Base-by-base conservation (phyloP, 1,140 invertebrate species). In the Drosophila biarmipes region DNA sequence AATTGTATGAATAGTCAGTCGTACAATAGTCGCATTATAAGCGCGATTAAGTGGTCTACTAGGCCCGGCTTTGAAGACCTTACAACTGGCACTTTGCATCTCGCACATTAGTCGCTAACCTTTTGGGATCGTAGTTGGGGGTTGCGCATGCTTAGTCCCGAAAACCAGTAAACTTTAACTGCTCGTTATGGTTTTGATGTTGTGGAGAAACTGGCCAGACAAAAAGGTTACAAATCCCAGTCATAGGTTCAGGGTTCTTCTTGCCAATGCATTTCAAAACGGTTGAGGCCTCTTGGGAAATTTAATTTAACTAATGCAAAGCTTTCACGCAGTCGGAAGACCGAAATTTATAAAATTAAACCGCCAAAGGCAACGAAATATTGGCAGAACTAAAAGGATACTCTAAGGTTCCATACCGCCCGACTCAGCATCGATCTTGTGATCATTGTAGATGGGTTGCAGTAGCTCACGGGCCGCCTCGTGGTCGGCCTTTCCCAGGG, bases 401-500 rank as follows among this genome's bases (percentile, higher is more conserved):
- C 1, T 34, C 31, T 64, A 80, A 8, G 40, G n/a, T 21, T 73
- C 43, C 24, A 68, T 55, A 2, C 21, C 42, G 4, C 73, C 67
- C 10, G 57, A 43, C 45, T 85, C 66, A 0, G 76, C 61, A 54
- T 85, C 66, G 19, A 85, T 80, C 24, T 76, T 85, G 21, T 73
- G 56, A 6, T 35, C 29, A 0, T 35, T 0, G 19, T 56, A 73
- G 8, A 48, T 11, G 0, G 21, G n/a, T 0, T 31, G 4, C 6
- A 85, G 11, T 2, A 85, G 4, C 0, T 64, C 58, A 12, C 53
- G 51, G 2, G 80, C 38, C 29, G 67, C 56, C 4, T 57, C 46
- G 45, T 85, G 80, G 31, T 85, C 48, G 7, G 80, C 80, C 21
- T 59, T 85, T 43, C 80, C 80, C 51, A 85, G 17, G 2, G 34